phyloP scores from a whole-genome alignment of 1,140 invertebrate genomes.

The Lordiphosa mommai region DNA sequence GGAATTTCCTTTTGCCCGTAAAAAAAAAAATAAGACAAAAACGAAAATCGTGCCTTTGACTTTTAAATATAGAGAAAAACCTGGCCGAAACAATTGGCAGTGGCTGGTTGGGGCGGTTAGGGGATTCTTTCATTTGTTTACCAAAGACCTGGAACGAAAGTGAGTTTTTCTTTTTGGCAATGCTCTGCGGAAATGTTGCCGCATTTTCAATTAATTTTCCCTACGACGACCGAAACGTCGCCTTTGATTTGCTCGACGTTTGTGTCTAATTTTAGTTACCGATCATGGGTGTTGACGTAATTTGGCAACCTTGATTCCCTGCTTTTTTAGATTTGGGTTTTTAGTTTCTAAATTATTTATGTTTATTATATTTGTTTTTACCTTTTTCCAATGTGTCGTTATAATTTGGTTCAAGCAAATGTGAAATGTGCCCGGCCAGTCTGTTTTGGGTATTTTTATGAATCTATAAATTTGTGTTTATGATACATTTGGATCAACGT shows the following conservation, averaged over 20 bases:
- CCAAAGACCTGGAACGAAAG: conserved; percentile 32
- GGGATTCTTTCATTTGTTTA: conserved; percentile 27
- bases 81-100: conserved; percentile 45
- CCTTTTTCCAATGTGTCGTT: conserved; percentile 72
- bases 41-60: conserved; percentile 54
- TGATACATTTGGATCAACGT: conserved; percentile 43
- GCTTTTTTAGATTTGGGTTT: conserved; percentile 25
- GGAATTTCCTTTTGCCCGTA: conserved; percentile 52
- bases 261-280: conserved; percentile 58
- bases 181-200: conserved; percentile 56
- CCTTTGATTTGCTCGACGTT: conserved; percentile 61
- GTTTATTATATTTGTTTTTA: conserved; percentile 76
- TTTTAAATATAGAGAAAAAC: conserved; percentile 64
- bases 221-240: conserved; percentile 56
- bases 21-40: not conserved
- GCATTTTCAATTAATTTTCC: conserved; percentile 59
- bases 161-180: conserved; percentile 51
- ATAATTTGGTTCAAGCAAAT: conserved; percentile 66
- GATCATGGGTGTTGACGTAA: conserved; percentile 70
- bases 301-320: conserved; percentile 74
- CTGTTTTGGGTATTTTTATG: conserved; percentile 53
- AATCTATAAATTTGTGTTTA: conserved; percentile 59
- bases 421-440: conserved; percentile 30
- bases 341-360: conserved; percentile 63
- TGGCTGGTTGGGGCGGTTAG: conserved; percentile 14